Percentiles rank a stretch among this genome's conserved stretches.
These are phyloP conservation scores for Hylia prasina DNA, from an alignment of 2,113 vertebrate species.

Conservation along the genomic window DNA sequence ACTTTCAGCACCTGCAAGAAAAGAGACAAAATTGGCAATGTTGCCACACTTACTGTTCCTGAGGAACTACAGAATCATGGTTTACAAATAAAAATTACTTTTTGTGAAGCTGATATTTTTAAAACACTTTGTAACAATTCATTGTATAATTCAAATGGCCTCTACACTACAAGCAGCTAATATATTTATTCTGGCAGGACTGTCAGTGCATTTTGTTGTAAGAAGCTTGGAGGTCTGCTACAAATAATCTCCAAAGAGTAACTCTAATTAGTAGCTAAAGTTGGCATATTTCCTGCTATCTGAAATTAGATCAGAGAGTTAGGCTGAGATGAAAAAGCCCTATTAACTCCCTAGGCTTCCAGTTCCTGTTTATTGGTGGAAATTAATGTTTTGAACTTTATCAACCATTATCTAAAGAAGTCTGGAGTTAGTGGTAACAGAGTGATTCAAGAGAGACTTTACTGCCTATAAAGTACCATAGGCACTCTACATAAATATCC, in stretches of 20 bases:
- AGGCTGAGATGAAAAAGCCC: constrained; percentile 69
- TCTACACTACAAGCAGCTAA: constrained; percentile 2
- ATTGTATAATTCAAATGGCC: constrained; percentile 28
- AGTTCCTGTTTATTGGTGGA: constrained; percentile 65
- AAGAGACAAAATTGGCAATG: background rate
- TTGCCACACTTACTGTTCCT: background rate
- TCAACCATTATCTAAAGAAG: constrained; percentile 65
- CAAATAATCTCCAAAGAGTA: constrained; percentile 73
- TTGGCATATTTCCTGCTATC: constrained; percentile 76
- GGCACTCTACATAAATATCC: background rate
- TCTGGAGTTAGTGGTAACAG: constrained; percentile 56
- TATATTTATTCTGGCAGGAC: constrained; percentile 29
- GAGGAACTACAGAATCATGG: background rate
- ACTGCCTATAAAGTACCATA: background rate
- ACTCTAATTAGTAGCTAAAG: constrained; percentile 72
- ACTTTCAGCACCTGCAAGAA: background rate
- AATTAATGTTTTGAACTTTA: constrained; percentile 75
- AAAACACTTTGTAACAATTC: constrained; percentile 17
- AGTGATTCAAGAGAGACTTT: background rate
- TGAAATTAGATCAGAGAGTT: constrained; percentile 77
- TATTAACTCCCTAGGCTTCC: constrained; percentile 69
- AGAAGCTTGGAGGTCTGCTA: constrained; percentile 68
- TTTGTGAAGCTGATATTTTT: constrained; percentile 12
- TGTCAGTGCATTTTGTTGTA: constrained; percentile 52
- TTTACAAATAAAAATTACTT: constrained; percentile 42